Evolutionary conservation across 2,888 invertebrate species (phyloP), one percentile per base, ranked within the genome.

Genomic region (Salticus scenicus): DNA sequence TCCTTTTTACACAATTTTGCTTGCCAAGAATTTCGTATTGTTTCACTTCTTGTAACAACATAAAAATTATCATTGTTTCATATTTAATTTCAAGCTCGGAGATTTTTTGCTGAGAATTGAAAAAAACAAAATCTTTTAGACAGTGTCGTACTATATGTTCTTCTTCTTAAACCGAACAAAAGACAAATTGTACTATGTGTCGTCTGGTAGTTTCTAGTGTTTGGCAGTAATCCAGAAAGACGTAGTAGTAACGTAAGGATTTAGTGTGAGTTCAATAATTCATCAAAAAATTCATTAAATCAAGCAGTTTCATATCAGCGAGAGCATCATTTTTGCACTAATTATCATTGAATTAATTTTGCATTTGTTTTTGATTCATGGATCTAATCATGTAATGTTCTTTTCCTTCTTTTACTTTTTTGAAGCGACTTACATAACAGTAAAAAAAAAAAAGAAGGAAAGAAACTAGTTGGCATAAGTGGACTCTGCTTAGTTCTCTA

Each of bases 21-120:
- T 47, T 47, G 42, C 42, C 42, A 47, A 47, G 17, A 47, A 47
- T 7, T 7, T 37, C 4, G 37, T 10, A 37, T 47, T 47, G 42
- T 47, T 17, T 17, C 42, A 17, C 14, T 47, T 47, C 42, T 47
- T 47, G 42, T 47, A 17, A 14, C 42, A 47, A 14, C 42, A 47
- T 47, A 47, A 47, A 47, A 47, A 47, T 47, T 47, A 47, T 47
- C 42, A 47, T 47, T 47, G 42, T 47, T 47, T 47, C 42, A 47
- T 47, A 47, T 47, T 47, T 47, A 47, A 47, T 47, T 47, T 14
- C 10, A 14, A 47, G 42, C 10, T 47, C 10, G 17, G 17, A 47
- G 42, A 47, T 7, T 47, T 47, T 37, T 47, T 17, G 17, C 7
- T 17, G 42, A 17, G 2, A 47, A 47, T 47, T 47, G 17, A 47